Conservation (phyloP, 2,797 vertebrate genomes). For the Argyrosomus regius region DNA sequence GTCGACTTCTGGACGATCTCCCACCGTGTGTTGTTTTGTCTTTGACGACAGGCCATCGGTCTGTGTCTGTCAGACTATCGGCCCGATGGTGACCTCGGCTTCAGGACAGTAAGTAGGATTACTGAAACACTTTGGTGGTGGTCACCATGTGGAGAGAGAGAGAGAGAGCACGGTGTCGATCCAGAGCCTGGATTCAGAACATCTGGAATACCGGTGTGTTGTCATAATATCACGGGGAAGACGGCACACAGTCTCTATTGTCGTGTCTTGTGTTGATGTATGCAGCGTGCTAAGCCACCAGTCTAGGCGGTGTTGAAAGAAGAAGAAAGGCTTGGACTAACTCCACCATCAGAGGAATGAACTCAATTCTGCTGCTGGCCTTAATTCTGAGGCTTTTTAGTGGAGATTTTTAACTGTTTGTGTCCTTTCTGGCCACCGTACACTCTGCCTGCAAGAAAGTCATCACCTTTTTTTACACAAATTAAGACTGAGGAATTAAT, state of each 20-base stretch:
- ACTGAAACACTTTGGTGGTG: background rate
- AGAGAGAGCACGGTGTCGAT: background rate
- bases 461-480: too few relatives aligned
- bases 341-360: too few relatives aligned
- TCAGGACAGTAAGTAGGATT: slow-evolving; percentile 55
- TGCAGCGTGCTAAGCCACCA: too few relatives aligned
- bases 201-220: background rate
- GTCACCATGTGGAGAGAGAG: background rate
- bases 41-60: slow-evolving; percentile 51
- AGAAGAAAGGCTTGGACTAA: background rate
- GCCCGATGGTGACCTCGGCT: slow-evolving; percentile 15
- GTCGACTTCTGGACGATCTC: background rate
- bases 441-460: too few relatives aligned
- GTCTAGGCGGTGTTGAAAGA: too few relatives aligned
- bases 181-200: too few relatives aligned
- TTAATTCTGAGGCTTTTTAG: too few relatives aligned
- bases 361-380: too few relatives aligned
- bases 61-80: slow-evolving; percentile 55
- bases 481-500: too few relatives aligned
- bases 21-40: background rate
- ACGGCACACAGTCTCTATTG: too few relatives aligned
- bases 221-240: accelerated
- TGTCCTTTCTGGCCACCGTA: too few relatives aligned
- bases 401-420: too few relatives aligned
- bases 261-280: background rate